A percentile compares a stretch with the other conserved stretches of the same genome.
phyloP scores from a whole-genome alignment of 1,140 invertebrate species.

The Lysiphlebus fabarum region DNA sequence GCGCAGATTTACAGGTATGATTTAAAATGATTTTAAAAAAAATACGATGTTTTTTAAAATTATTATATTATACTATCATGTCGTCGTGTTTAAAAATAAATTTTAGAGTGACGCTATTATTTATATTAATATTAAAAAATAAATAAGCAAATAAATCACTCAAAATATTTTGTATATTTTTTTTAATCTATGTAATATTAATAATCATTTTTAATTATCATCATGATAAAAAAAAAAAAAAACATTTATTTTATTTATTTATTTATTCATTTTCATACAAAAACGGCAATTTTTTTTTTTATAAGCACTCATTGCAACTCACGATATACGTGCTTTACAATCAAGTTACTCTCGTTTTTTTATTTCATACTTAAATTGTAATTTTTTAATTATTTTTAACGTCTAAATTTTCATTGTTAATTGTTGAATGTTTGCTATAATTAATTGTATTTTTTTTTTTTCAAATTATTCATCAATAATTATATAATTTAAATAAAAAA shows the following conservation, averaged over 20 bases:
- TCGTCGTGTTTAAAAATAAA: slow-evolving; percentile 20
- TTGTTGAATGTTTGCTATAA: slow-evolving; percentile 10
- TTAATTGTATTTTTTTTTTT: not conserved
- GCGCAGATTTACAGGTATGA: slow-evolving; percentile 52
- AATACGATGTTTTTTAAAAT: slow-evolving; percentile 35
- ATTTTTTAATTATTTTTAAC: slow-evolving; percentile 11
- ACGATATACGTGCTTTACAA: slow-evolving; percentile 22
- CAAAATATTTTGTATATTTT: slow-evolving; percentile 12
- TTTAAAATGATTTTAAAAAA: slow-evolving; percentile 31
- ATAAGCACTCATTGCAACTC: slow-evolving; percentile 21
- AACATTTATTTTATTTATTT: slow-evolving; percentile 13
- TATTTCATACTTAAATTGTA: not conserved
- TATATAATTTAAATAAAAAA: no score
- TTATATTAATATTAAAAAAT: no score
- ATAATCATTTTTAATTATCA: not conserved
- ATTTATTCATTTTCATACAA: slow-evolving; percentile 23
- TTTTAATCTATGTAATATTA: slow-evolving; percentile 22
- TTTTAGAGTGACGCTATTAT: no score
- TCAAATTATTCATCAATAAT: no score
- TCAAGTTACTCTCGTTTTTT: slow-evolving; percentile 27
- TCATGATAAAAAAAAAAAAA: no score
- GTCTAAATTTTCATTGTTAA: slow-evolving; percentile 2
- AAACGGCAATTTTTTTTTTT: slow-evolving; percentile 15
- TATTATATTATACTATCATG: no score
- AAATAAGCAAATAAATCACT: no score